Evolutionary conservation across 2,888 invertebrate genomes (phyloP).

Genomic region (Lasioglossum leucozonium): DNA sequence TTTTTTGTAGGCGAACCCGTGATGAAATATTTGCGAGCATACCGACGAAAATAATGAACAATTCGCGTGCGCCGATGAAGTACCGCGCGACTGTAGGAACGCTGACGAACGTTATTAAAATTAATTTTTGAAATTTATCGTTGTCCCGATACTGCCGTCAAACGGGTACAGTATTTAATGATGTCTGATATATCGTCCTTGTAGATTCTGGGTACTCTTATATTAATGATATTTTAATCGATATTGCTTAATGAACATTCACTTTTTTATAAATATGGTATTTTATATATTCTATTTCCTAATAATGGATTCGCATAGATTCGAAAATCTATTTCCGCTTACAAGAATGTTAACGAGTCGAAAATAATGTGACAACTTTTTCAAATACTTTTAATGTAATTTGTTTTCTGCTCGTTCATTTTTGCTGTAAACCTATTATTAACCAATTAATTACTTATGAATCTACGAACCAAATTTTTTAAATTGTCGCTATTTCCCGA

Average conservation of each 20-base stretch:
- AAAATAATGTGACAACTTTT: too few species aligned
- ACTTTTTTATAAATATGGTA: background rate
- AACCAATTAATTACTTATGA: too few species aligned
- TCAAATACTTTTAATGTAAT: too few species aligned
- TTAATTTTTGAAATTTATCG: background rate
- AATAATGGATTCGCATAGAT: background rate
- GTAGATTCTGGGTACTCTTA: background rate
- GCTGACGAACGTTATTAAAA: background rate
- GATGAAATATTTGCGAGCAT: background rate
- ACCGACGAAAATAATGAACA: background rate
- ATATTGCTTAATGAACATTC: background rate
- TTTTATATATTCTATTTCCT: background rate
- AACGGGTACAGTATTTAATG: background rate
- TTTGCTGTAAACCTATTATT: too few species aligned
- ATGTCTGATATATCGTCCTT: background rate
- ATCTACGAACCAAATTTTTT: too few species aligned
- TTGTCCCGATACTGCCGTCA: background rate
- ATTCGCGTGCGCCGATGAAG: background rate
- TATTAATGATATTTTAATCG: background rate
- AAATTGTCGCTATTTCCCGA: too few species aligned
- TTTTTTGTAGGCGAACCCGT: background rate
- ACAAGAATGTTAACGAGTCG: too few species aligned
- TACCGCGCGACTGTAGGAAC: constrained; percentile 1
- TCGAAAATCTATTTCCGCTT: too few species aligned
- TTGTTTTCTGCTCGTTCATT: too few species aligned